These are phyloP conservation scores for Laticauda colubrina DNA, from an alignment of 2,113 vertebrate species.

Conservation along the genomic window DNA sequence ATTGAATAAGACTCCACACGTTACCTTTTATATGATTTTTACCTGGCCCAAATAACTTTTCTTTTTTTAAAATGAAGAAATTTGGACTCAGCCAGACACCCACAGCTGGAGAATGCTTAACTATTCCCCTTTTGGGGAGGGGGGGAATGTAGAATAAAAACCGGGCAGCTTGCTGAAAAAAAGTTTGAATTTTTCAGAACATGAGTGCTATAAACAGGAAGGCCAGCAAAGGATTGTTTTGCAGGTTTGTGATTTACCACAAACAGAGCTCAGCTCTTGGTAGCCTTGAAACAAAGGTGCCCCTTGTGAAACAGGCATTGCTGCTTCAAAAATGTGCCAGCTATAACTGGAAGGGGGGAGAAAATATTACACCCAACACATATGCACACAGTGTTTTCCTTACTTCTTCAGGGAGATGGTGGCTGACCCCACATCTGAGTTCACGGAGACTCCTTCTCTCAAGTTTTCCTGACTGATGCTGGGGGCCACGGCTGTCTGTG, in stretches of 20 bases:
- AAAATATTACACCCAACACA: background rate
- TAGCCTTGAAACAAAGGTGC: background rate
- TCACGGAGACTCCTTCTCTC: background rate
- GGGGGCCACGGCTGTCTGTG: conserved; percentile 33
- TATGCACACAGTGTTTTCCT: background rate
- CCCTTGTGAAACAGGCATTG: background rate
- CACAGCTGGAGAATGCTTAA: background rate
- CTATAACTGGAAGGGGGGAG: background rate
- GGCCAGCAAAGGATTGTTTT: background rate
- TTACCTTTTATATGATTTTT: background rate
- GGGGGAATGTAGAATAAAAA: background rate
- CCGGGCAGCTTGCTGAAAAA: background rate
- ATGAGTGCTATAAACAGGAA: background rate
- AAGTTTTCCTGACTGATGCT: conserved; percentile 56
- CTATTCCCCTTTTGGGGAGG: fast-evolving
- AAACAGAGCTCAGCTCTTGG: background rate
- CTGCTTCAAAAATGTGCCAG: background rate
- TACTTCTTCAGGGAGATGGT: conserved; percentile 30
- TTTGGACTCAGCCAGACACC: background rate
- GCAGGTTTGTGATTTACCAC: background rate
- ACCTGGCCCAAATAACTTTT: background rate
- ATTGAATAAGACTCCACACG: background rate
- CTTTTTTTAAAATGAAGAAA: background rate
- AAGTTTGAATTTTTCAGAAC: background rate
- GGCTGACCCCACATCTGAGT: background rate